Percentiles rank a stretch among this genome's conserved stretches.
Conservation (phyloP, 2,888 invertebrate species). For the Philopedon plagiatum region DNA sequence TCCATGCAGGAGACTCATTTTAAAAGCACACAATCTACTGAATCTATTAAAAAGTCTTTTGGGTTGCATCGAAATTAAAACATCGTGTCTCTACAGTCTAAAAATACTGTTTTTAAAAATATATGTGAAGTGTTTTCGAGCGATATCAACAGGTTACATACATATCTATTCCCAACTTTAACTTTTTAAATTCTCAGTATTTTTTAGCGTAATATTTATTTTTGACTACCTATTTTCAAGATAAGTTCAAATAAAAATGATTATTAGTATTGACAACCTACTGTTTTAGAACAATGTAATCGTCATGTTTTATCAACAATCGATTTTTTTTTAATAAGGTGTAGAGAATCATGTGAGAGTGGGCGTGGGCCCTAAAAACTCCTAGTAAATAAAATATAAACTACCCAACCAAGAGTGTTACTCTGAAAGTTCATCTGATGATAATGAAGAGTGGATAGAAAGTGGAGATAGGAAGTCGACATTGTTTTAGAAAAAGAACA, state of each 20-base stretch:
- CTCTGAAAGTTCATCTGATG: too few relatives aligned
- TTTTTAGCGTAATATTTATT: conserved; percentile 3
- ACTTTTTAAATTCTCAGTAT: neutral
- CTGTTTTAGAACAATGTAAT: neutral
- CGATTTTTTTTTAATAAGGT: conserved; percentile 61
- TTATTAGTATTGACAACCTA: neutral
- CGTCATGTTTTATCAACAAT: neutral
- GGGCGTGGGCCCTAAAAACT: too few relatives aligned
- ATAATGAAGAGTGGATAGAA: too few relatives aligned
- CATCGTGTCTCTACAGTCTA: neutral
- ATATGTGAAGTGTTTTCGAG: conserved; percentile 13
- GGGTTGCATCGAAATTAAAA: neutral
- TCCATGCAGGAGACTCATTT: too few relatives aligned
- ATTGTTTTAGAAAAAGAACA: too few relatives aligned
- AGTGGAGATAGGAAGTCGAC: too few relatives aligned
- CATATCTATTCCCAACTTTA: neutral
- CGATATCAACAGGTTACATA: neutral
- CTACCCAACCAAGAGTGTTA: too few relatives aligned
- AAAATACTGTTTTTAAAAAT: conserved; percentile 6
- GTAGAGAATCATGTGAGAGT: too few relatives aligned
- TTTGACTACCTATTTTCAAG: neutral
- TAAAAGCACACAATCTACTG: too few relatives aligned
- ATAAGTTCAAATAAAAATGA: conserved; percentile 1
- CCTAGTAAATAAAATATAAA: too few relatives aligned
- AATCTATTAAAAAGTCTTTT: too few relatives aligned